Percentiles rank a stretch among this genome's conserved stretches.
These are phyloP conservation scores for Coleophora deauratella DNA, from an alignment of 2,888 invertebrate species.

Conservation along the genomic window DNA sequence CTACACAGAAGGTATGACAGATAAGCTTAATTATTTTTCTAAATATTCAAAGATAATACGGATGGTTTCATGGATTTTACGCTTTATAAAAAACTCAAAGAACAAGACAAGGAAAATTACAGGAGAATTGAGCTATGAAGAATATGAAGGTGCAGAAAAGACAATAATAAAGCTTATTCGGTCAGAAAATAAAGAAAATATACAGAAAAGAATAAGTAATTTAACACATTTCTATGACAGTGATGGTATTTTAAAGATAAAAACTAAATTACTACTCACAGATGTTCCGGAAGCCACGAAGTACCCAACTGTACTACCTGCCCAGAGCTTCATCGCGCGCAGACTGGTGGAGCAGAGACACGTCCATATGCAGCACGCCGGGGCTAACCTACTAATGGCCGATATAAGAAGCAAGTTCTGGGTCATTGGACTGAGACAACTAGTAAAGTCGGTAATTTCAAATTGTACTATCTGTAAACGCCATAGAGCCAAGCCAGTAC, in stretches of 20 bases:
- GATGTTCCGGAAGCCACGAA: background rate
- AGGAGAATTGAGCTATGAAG: conserved; percentile 2
- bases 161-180: background rate
- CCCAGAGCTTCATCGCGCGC: background rate
- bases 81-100: conserved; percentile 1
- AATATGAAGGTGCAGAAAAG: conserved; percentile 2
- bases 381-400: background rate
- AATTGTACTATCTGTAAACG: background rate
- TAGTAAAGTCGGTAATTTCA: conserved; percentile 1
- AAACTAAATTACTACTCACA: conserved; percentile 1
- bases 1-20: background rate
- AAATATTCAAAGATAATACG: conserved; percentile 4
- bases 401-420: conserved; percentile 1
- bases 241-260: background rate
- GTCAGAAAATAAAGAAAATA: background rate
- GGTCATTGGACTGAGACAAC: conserved; percentile 4
- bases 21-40: conserved; percentile 3
- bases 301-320: too few relatives aligned
- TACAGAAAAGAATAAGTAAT: background rate
- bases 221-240: background rate
- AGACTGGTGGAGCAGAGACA: background rate
- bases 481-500: background rate
- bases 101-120: background rate
- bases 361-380: conserved; percentile 1
- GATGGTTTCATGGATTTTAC: conserved; percentile 4